Conservation (phyloP, 2,113 vertebrate species). For the Pseudonaja textilis region DNA sequence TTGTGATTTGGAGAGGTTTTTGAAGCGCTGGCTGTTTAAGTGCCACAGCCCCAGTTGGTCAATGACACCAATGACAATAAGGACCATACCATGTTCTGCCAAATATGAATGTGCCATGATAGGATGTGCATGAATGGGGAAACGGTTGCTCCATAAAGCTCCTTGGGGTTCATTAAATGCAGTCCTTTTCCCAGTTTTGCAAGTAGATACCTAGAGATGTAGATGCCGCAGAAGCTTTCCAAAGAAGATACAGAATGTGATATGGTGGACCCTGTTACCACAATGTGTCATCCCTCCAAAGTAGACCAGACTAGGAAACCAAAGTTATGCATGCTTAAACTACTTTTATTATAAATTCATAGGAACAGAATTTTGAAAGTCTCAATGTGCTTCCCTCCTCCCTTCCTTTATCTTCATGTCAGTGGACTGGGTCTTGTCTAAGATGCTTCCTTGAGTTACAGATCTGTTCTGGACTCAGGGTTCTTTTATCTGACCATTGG, state of each 20-base stretch:
- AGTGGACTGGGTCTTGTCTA: neutral
- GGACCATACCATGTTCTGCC: neutral
- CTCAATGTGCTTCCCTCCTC: neutral
- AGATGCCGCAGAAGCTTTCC: too few species aligned
- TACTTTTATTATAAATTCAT: neutral
- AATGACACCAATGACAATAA: neutral
- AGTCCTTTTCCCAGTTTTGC: neutral
- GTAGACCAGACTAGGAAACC: neutral
- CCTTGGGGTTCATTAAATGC: neutral
- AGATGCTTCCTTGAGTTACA: neutral
- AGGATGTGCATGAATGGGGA: neutral
- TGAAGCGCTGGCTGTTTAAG: neutral
- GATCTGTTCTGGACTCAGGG: neutral
- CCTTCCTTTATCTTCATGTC: neutral
- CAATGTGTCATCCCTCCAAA: neutral
- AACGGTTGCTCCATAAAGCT: neutral
- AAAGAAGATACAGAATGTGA: neutral
- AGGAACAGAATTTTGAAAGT: neutral
- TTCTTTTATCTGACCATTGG: neutral
- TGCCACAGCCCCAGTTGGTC: neutral
- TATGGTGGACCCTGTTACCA: neutral
- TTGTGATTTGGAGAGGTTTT: neutral
- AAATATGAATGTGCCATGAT: neutral
- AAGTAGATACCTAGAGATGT: neutral
- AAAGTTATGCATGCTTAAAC: neutral